These are phyloP conservation scores for Dicrostonyx torquatus DNA, from an alignment of 2,797 vertebrate species.

Conservation along the genomic window DNA sequence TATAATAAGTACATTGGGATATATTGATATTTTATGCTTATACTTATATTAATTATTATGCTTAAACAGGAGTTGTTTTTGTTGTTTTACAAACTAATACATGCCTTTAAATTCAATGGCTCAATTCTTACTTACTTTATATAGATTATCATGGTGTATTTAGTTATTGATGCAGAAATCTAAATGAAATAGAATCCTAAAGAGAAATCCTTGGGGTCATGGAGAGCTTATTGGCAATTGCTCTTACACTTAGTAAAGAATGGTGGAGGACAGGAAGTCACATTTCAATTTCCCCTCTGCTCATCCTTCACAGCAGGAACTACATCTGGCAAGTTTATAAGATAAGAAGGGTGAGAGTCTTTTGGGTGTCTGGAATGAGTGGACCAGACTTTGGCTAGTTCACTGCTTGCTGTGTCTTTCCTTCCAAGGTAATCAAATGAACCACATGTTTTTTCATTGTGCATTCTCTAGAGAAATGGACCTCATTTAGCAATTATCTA, in stretches of 20 bases:
- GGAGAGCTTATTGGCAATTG: slow-evolving; percentile 31
- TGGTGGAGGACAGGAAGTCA: slow-evolving; percentile 13
- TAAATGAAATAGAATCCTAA: not conserved
- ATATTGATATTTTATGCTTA: slow-evolving; percentile 35
- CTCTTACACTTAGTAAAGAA: slow-evolving; percentile 38
- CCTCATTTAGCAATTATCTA: not conserved
- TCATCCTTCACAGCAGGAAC: not conserved
- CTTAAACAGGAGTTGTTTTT: slow-evolving; percentile 52
- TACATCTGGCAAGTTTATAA: slow-evolving; percentile 36
- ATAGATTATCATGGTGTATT: not conserved
- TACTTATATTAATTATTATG: not conserved
- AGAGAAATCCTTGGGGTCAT: not conserved
- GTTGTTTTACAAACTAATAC: not conserved
- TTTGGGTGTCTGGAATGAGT: not conserved
- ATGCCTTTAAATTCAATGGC: not conserved
- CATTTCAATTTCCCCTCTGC: slow-evolving; percentile 13
- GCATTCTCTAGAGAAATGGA: not conserved
- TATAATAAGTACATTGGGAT: not conserved
- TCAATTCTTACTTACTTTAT: slow-evolving; percentile 11
- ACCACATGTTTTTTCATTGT: not conserved
- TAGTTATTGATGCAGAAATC: slow-evolving; percentile 39
- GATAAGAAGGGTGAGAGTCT: not conserved
- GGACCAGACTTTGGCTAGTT: not conserved
- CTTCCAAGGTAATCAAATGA: slow-evolving; percentile 46
- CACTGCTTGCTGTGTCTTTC: not conserved